Evolutionary conservation across 2,113 vertebrate species (phyloP).

Genomic region (Saguinus imperator): DNA sequence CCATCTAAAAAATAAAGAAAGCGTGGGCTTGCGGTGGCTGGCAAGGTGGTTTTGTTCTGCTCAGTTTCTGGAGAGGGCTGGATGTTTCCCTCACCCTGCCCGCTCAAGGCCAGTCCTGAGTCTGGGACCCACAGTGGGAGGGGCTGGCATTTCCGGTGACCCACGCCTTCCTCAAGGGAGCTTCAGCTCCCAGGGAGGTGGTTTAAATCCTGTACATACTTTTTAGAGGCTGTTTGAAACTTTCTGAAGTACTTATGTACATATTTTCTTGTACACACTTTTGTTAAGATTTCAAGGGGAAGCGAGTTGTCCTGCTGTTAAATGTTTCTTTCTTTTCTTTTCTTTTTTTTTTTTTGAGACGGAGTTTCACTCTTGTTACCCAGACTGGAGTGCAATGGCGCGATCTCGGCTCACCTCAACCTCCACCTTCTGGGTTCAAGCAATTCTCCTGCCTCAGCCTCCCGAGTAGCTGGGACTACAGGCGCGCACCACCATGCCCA

Average conservation of each 20-base stretch:
- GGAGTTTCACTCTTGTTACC: no score
- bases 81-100: no score
- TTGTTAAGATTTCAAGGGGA: conserved; percentile 8
- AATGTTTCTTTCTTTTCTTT: conserved; percentile 51
- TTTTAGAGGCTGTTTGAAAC: conserved; percentile 73
- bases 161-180: conserved; percentile 74
- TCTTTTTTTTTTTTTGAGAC: no score
- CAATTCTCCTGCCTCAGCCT: no score
- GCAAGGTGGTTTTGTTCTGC: no score
- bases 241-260: conserved; percentile 77
- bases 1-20: neutral
- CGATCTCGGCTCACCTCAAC: no score
- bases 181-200: conserved; percentile 69
- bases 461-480: no score
- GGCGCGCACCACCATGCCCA: no score
- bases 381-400: no score
- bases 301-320: neutral
- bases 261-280: conserved; percentile 76
- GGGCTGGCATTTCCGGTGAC: neutral
- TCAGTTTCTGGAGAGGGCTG: neutral
- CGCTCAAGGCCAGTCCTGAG: rapidly evolving
- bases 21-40: neutral
- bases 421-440: no score
- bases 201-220: conserved; percentile 47
- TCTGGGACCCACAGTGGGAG: neutral